Base-by-base conservation (phyloP, 37 sponge, comb jelly and placozoan genomes). In the Theonella swinhoei region DNA sequence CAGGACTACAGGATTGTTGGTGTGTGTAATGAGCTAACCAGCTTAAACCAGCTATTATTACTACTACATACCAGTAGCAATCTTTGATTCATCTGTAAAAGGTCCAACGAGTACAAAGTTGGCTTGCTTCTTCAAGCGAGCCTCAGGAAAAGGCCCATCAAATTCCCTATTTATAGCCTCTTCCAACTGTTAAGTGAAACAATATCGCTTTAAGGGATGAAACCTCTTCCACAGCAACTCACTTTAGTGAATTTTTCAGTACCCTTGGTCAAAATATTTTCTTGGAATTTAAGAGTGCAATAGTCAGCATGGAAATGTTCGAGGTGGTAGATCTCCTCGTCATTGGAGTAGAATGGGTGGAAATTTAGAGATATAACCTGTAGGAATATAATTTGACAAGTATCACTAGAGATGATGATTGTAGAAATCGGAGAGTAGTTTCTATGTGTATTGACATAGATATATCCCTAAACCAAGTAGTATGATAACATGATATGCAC, bases 71-170 rank as follows among this genome's bases (percentile, higher is more conserved):
- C 85, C 76, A 58, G 85, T 77, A 14, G 59, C 61, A 17, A 31
- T 73, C 71, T 67, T 85, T 29, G 77, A 32, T 40, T 68, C 61
- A 25, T 76, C 61, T 11, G 70, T 68, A 20, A 85, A 69, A 31
- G 85, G 85, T 4, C 85, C 85, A 41, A 85, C 76, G 4, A 85
- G 54, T 68, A 77, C 63, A 25, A 85, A 69, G 31, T 77, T 47
- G 54, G 14, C 11, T 14, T 14, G 14, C 14, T 47, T 47, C 14
- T 47, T 47, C 11, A 7, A 17, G 11, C 54, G 11, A 17, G 7
- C 54, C 11, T 47, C 54, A 47, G 54, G 54, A 14, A 17, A 47
- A 47, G 54, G 54, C 54, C 54, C 54, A 47, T 47, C 54, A 14
- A 47, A 47, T 47, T 47, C 54, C 54, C 14, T 47, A 14, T 7